phyloP scores from a whole-genome alignment of 2,113 vertebrate genomes.

The Pluvialis apricaria region DNA sequence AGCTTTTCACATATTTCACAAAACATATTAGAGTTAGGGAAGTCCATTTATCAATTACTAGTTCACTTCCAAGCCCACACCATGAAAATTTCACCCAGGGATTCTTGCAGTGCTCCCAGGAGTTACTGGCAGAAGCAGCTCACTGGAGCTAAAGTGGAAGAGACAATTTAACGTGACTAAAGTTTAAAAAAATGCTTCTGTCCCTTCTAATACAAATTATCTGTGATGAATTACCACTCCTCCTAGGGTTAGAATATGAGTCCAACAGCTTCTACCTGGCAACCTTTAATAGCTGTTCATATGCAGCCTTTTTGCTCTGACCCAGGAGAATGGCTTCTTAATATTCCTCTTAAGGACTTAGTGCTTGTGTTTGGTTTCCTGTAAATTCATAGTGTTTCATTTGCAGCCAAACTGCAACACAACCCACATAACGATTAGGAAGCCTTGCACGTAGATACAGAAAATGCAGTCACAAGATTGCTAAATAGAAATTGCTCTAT shows the following conservation, averaged over 20 bases:
- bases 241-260: background rate
- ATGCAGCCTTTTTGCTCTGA: background rate
- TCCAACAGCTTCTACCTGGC: background rate
- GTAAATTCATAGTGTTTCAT: constrained; percentile 5
- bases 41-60: background rate
- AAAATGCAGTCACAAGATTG: constrained; percentile 40
- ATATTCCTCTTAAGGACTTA: background rate
- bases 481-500: constrained; percentile 53
- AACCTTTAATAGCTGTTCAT: background rate
- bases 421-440: background rate
- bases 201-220: background rate
- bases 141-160: background rate
- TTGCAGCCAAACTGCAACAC: constrained; percentile 11
- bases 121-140: background rate
- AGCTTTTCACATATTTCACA: background rate
- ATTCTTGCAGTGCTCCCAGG: background rate
- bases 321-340: background rate
- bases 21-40: background rate
- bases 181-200: background rate
- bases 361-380: background rate
- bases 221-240: background rate
- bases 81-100: background rate
- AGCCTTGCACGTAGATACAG: background rate
- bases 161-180: background rate
- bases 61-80: background rate